Base-by-base conservation (phyloP, 2,888 invertebrate genomes). In the Lepidocyrtoides sp. region DNA sequence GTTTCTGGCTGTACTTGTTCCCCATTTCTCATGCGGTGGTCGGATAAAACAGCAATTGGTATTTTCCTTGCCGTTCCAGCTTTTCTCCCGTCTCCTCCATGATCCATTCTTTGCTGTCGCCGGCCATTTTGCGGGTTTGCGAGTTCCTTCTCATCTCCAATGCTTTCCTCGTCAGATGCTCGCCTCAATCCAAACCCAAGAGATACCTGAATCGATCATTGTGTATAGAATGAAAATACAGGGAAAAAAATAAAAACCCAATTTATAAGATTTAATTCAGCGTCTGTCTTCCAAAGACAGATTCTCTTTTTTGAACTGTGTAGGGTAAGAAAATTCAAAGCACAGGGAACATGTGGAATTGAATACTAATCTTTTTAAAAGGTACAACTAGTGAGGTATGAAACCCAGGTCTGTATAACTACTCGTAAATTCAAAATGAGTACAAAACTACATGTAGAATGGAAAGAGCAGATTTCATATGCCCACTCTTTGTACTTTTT, bases 91-190 rank as follows among this genome's bases (percentile, higher is more conserved):
- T 91, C 89, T 29, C 54, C 57, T 26, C 66, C 63, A 23, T 85
- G 75, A 14, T 69, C 90, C 32, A 32, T 72, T 66, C 75, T 14
- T 41, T 87, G 77, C 26, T 26, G 48, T 48, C 23, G 32, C 57
- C 75, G 57, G 63, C 82, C 66, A 72, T 90, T 41, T 12, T 89
- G 77, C 5, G 81, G 89, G 20, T 89, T 89, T 10, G 92, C 92
- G 14, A 79, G 48, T 14, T 92, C 91, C 36, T 93, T 92, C 72
- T 94, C 94, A 89, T 94, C 94, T n/a, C 94, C 94, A 77, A 94
- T 93, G 69, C 94, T 94, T 69, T 92, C 94, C 44, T 93, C 93
- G 60, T 94, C 91, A 10, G 94, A 92, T 48, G 92, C 93, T 60
- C 94, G 83, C 44, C 91, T 82, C 66, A 94, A 57, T 44, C 94